phyloP scores from a whole-genome alignment of 2,888 invertebrate genomes.

The Metalampra italica region DNA sequence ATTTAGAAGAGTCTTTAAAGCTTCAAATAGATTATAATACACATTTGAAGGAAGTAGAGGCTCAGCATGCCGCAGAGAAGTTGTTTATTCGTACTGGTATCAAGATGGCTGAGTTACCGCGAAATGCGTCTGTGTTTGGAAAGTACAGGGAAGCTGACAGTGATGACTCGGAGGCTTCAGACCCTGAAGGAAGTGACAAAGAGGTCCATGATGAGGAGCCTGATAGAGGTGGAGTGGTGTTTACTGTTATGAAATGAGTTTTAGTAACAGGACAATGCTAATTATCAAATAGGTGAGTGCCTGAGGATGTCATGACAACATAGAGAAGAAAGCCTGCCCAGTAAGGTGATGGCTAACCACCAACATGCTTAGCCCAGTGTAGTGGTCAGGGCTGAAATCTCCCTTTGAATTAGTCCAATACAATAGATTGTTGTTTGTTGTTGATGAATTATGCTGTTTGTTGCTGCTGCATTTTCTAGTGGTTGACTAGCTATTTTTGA shows the following conservation, averaged over 20 bases:
- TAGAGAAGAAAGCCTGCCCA: too few species aligned
- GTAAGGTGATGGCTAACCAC: too few species aligned
- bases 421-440: too few species aligned
- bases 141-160: constrained; percentile 56
- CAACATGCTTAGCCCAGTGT: too few species aligned
- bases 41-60: constrained; percentile 70
- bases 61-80: constrained; percentile 77
- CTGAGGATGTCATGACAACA: too few species aligned
- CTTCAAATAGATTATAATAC: constrained; percentile 73
- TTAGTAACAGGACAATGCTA: background rate
- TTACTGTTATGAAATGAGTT: constrained; percentile 65
- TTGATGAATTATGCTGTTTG: too few species aligned
- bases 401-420: too few species aligned
- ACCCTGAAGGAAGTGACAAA: constrained; percentile 69
- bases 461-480: too few species aligned
- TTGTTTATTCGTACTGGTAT: constrained; percentile 57
- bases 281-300: too few species aligned
- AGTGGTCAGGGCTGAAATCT: too few species aligned
- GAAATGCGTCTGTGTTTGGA: constrained; percentile 48
- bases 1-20: constrained; percentile 76
- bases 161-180: constrained; percentile 53
- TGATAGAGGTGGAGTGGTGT: constrained; percentile 75
- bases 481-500: too few species aligned
- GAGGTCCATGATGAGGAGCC: constrained; percentile 79
- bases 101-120: constrained; percentile 51